Percentiles rank a stretch among this genome's conserved stretches.
phyloP scores from a whole-genome alignment of 23 tunicate genomes.

The Styela plicata region DNA sequence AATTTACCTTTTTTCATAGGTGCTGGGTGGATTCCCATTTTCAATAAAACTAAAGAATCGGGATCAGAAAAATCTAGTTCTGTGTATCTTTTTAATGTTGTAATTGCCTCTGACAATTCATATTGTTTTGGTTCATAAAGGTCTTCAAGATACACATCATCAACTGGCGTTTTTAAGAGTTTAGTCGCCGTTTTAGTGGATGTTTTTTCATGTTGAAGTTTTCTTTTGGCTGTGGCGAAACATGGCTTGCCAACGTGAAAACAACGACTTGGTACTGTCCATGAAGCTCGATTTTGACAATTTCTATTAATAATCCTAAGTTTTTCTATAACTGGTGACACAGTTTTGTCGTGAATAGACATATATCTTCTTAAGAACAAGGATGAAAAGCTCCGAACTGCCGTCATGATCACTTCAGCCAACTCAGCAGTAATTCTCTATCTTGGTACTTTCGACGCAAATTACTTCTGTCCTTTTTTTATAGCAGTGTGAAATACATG shows the following conservation, averaged over 20 bases:
- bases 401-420: no score
- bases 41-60: not conserved
- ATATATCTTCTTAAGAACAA: no score
- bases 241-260: not conserved
- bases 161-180: conserved; percentile 13
- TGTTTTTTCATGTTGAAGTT: not conserved
- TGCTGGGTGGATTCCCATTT: not conserved
- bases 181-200: not conserved
- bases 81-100: conserved; percentile 24
- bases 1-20: conserved; percentile 1
- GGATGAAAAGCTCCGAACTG: no score
- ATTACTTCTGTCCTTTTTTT: no score
- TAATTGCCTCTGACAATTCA: not conserved
- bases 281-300: no score
- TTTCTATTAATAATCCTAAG: no score
- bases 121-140: conserved; percentile 8
- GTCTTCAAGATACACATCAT: conserved; percentile 22
- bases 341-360: no score
- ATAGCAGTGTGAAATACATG: no score
- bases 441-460: no score
- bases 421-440: no score
- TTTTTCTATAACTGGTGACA: no score
- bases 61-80: conserved; percentile 22
- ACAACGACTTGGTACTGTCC: not conserved
- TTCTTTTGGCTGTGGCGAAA: not conserved